Evolutionary conservation across 53 echinoderm and acorn worm genomes (phyloP).

Genomic region (Temnopleurus reevesii): DNA sequence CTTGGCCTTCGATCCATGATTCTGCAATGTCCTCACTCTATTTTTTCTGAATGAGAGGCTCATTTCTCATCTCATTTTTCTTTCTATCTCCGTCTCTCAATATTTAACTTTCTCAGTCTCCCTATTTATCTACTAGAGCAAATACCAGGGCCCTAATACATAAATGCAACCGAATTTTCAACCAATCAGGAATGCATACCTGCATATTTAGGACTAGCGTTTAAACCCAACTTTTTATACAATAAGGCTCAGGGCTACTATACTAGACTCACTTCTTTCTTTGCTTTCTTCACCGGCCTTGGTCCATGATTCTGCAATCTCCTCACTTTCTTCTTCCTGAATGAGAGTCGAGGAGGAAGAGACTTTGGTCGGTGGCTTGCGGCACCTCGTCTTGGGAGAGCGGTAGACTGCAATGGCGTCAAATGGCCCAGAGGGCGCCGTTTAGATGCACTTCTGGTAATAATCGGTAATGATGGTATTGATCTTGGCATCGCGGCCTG

Average conservation of each 20-base stretch:
- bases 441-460: background rate
- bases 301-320: constrained; percentile 35
- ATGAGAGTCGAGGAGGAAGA: constrained; percentile 35
- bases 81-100: too few relatives aligned
- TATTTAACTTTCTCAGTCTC: too few relatives aligned
- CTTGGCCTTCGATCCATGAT: too few relatives aligned
- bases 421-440: background rate
- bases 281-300: constrained; percentile 17
- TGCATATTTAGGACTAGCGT: too few relatives aligned
- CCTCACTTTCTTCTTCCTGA: constrained; percentile 24
- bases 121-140: too few relatives aligned
- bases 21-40: constrained; percentile 8
- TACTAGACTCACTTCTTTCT: background rate
- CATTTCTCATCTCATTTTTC: too few relatives aligned
- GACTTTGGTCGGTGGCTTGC: constrained; percentile 11
- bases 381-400: constrained; percentile 6
- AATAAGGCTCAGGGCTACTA: too few relatives aligned
- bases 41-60: constrained; percentile 3
- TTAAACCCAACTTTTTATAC: too few relatives aligned
- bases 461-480: background rate
- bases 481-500: background rate
- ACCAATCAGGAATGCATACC: too few relatives aligned
- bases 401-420: background rate
- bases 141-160: too few relatives aligned
- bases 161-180: too few relatives aligned